Evolutionary conservation across 2,113 vertebrate genomes (phyloP), one percentile per base, ranked within the genome.

Genomic region (Callopanchax toddi): DNA sequence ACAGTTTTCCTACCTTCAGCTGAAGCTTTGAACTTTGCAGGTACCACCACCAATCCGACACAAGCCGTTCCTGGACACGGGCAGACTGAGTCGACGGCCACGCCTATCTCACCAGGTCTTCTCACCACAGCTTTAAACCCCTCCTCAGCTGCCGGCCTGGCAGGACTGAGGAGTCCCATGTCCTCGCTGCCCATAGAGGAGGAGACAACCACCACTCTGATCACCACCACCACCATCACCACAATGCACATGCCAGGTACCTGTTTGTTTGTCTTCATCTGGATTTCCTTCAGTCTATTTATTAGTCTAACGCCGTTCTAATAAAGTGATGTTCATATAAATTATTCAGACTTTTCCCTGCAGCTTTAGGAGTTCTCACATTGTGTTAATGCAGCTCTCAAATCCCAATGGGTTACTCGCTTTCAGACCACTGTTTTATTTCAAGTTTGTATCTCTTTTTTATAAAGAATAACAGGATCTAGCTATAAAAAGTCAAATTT

Each of bases 121-220:
- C 91, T 93, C 58, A 93, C 93, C 65, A 94, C 93, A 7, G 89
- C 91, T 20, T 72, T 91, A 54, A 89, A 83, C 17, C 90, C 91
- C 1, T 91, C 92, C 1, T 85, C 91, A 16, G 78, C 86, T 17
- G 73, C 73, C 42, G 46, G 86, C 59, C 89, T 86, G 43, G 64
- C 65, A 2, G 78, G 86, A 62, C 67, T 68, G 2, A 89, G 87
- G 55, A 83, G 62, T 42, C 71, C 68, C 21, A 86, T 93, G 75
- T 69, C 92, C 48, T 89, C 88, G 18, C 81, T 89, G 10, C 91
- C 92, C 43, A 60, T 89, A 1, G 95, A 95, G 64, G 95, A 95
- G 67, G 95, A 96, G 87, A 97, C 95, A n/a, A 96, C 94, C 1
- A 97, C 94, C 18, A 96, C 95, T 22, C 89, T 96, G 73, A 97